A percentile compares a stretch with the other conserved stretches of the same genome.
Evolutionary conservation across 2,888 invertebrate species (phyloP).

Genomic region (Hymenopus coronatus): DNA sequence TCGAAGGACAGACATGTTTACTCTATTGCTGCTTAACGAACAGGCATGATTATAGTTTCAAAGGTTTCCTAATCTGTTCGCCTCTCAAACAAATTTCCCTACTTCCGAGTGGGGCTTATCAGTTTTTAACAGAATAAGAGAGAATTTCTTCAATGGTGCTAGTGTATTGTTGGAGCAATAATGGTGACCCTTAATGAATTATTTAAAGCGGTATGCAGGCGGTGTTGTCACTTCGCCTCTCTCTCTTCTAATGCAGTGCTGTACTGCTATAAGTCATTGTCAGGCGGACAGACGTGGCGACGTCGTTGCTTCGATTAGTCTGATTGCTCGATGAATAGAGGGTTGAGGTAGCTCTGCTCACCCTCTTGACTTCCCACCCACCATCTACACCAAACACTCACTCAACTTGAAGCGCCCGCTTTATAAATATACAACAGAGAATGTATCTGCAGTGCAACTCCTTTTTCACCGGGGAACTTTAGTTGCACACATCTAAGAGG

Average conservation of each 20-base stretch:
- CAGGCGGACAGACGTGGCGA: slow-evolving; percentile 27
- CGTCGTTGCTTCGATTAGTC: slow-evolving; percentile 29
- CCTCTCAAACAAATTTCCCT: not conserved
- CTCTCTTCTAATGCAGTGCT: not conserved
- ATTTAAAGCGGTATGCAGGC: not conserved
- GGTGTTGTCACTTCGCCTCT: not conserved
- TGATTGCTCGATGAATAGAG: slow-evolving; percentile 31
- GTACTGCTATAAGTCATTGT: slow-evolving; percentile 25
- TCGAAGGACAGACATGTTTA: not conserved
- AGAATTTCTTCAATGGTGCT: not conserved
- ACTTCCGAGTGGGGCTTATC: not conserved
- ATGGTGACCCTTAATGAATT: slow-evolving; percentile 2
- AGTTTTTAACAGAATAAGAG: not conserved
- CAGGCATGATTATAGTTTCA: not conserved
- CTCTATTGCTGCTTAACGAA: not conserved
- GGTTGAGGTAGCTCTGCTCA: not conserved
- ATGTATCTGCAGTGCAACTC: too few relatives aligned
- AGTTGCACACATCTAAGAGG: too few relatives aligned
- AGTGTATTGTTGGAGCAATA: not conserved
- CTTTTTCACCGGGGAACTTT: too few relatives aligned
- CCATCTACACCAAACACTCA: not conserved
- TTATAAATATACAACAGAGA: too few relatives aligned
- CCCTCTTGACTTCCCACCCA: not conserved
- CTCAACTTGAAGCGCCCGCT: not conserved
- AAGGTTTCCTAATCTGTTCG: not conserved